These are phyloP conservation scores for Cricetomys ansorgei DNA, from an alignment of 2,113 vertebrate species.

Conservation along the genomic window DNA sequence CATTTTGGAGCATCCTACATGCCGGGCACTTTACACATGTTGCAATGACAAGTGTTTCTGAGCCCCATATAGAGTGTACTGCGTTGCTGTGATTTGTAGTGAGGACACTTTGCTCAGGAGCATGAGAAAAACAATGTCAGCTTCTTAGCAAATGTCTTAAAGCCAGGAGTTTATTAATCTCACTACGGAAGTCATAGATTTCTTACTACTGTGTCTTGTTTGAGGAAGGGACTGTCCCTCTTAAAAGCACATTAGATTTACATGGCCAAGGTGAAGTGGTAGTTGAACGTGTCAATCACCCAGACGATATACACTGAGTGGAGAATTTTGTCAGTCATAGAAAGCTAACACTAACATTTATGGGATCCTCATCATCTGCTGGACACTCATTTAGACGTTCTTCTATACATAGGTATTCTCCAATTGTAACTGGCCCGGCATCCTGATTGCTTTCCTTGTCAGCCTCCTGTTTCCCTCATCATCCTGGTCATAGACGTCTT, in stretches of 20 bases:
- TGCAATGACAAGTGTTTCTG: neutral
- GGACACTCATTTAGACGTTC: accelerated
- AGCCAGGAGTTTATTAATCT: neutral
- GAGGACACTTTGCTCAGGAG: neutral
- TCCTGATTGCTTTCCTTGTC: neutral
- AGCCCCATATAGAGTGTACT: neutral
- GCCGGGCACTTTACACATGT: neutral
- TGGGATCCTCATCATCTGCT: neutral
- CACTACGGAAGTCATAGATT: neutral
- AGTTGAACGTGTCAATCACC: no score
- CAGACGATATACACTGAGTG: neutral
- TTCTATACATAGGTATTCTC: neutral
- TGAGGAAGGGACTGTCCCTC: neutral
- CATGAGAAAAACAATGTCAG: constrained; percentile 4
- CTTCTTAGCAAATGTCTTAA: neutral
- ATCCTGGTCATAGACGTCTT: neutral
- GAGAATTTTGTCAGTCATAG: neutral
- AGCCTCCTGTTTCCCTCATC: neutral
- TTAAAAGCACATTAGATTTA: neutral
- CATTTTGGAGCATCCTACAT: neutral
- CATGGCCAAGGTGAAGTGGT: neutral
- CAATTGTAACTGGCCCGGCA: neutral
- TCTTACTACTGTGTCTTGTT: neutral
- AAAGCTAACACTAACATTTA: no score
- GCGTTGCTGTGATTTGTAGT: neutral